Percentiles rank a stretch among this genome's conserved stretches.
These are phyloP conservation scores for Geotrypetes seraphini DNA, from an alignment of 2,797 vertebrate genomes.

Conservation along the genomic window DNA sequence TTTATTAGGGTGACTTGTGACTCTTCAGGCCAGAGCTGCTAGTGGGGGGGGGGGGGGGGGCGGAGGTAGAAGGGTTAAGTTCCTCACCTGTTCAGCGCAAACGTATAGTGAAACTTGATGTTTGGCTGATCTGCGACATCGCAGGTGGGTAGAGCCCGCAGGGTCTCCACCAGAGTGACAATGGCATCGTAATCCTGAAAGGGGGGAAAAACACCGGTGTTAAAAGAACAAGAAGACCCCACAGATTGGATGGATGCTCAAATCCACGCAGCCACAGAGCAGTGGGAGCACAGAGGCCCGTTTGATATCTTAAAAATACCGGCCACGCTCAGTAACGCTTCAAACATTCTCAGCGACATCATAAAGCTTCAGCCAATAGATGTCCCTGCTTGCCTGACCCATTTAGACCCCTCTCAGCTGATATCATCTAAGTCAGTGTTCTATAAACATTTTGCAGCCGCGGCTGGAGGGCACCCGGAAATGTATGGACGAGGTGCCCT, in stretches of 20 bases:
- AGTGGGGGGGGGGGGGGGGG: background rate
- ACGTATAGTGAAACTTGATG: constrained; percentile 83
- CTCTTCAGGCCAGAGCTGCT: no score
- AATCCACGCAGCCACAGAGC: no score
- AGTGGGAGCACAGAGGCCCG: background rate
- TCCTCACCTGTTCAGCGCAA: constrained; percentile 79
- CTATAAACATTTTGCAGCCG: no score
- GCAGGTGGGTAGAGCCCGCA: constrained; percentile 72
- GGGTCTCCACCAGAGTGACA: constrained; percentile 74
- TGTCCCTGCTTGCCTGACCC: no score
- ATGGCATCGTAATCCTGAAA: constrained; percentile 74
- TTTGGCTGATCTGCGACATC: constrained; percentile 66
- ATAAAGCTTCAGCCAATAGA: no score
- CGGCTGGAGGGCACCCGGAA: no score
- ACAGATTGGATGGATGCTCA: accelerated
- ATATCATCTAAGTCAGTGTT: no score
- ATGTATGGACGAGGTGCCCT: no score
- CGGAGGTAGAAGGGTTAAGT: background rate
- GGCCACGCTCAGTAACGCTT: no score
- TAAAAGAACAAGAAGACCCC: background rate
- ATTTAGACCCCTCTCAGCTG: no score
- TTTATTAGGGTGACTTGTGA: no score
- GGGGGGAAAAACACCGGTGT: accelerated
- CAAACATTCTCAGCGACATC: no score
- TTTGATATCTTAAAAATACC: background rate